Base-by-base conservation (phyloP, 2,888 invertebrate species). In the Conchocele bisecta region DNA sequence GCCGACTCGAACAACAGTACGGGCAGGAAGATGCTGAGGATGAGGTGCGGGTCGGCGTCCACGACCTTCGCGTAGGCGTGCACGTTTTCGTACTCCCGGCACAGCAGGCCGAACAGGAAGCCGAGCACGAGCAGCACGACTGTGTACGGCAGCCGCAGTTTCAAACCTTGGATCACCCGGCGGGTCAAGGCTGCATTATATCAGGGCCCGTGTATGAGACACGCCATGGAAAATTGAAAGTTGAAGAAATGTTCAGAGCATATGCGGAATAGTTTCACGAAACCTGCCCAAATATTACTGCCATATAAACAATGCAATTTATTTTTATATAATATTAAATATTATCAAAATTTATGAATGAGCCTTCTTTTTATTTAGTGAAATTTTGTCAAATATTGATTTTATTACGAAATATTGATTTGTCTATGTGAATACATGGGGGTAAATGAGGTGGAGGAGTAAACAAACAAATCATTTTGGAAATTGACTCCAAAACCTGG, bases 1-100 rank as follows among this genome's bases (percentile, higher is more conserved):
- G 92, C 91, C 1, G 91, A 90, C 66, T 92, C 92, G 81, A 91
- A 92, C 44, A 92, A 89, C 37, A 92, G 87, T 22, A 91, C 87
- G 0, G 92, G 92, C 41, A 92, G 82, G 65, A 92, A 91, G 31
- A 90, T 83, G 54, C 87, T 84, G 57, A 91, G 87, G 44, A 91
- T 84, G 9, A 90, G 82, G 65, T 90, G 89, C 0, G 91, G 91
- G 58, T 91, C 88, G 6, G 86, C 74, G 20, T 83, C 81, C 11
- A 88, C 78, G 1, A 89, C 77, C 2, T 66, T 58, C 4, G 86
- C 84, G 50, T 83, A 86, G 9, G 76, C 54, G 28, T 83, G 75
- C 7, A 89, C 76, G 0, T 46, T 63, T 1, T 71, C 65, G 46
- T 83, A 75, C 4, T 81, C 60, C 6, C 81, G 75, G 4, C 83